A percentile compares a stretch with the other conserved stretches of the same genome.
Conservation (phyloP, 2,888 invertebrate species). For the Himalopsyche kuldschensis region DNA sequence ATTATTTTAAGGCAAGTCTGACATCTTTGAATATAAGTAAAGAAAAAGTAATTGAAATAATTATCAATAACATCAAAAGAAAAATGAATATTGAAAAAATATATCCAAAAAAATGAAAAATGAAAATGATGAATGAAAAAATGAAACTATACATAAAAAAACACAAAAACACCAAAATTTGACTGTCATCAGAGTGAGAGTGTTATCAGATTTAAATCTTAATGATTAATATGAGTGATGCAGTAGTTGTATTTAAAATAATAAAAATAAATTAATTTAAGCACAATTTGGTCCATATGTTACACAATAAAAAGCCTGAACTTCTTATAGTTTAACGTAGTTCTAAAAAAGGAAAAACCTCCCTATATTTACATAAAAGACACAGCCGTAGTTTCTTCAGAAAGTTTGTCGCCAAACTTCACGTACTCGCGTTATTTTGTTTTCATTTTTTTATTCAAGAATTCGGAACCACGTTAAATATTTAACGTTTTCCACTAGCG, state of each 20-base stretch:
- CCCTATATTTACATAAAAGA: constrained; percentile 32
- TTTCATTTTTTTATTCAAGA: constrained; percentile 15
- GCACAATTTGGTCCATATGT: not conserved
- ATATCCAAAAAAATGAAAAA: no score
- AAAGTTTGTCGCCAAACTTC: constrained; percentile 22
- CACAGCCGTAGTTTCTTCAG: constrained; percentile 15
- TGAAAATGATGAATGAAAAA: no score
- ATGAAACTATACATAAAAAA: no score
- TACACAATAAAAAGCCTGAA: not conserved
- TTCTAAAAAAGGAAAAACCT: not conserved
- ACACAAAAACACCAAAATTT: no score
- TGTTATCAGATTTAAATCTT: no score
- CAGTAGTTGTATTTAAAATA: not conserved
- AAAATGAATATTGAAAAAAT: no score
- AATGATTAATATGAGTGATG: no score
- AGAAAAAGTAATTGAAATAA: no score
- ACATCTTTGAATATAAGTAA: no score
- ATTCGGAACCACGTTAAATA: constrained; percentile 30
- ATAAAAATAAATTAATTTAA: not conserved
- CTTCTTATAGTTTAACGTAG: not conserved
- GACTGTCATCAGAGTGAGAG: no score
- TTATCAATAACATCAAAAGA: no score
- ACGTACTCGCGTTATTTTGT: constrained; percentile 6
- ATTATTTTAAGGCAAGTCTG: no score
- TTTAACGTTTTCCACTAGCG: constrained; percentile 27